Percentiles rank a stretch among this genome's conserved stretches.
Evolutionary conservation across 2,113 vertebrate species (phyloP).

Genomic region (Sinocyclocheilus anophthalmus): DNA sequence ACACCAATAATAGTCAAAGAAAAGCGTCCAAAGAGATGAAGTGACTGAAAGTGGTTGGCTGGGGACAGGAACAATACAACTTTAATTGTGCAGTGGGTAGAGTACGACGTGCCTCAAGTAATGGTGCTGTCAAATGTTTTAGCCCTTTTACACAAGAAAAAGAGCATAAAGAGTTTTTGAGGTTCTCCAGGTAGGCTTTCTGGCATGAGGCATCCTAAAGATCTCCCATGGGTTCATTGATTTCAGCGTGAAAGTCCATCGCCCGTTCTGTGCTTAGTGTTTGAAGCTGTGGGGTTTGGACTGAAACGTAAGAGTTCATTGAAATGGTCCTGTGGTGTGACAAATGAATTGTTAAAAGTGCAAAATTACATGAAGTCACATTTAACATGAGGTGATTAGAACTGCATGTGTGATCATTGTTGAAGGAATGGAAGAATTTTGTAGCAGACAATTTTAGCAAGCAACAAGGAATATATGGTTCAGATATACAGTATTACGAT

Average conservation of each 20-base stretch:
- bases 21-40: constrained; percentile 60
- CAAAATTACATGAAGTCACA: neutral
- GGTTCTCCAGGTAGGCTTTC: constrained; percentile 5
- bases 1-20: constrained; percentile 49
- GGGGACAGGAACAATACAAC: constrained; percentile 27
- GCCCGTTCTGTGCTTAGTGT: neutral
- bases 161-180: neutral
- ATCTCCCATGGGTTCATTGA: neutral
- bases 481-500: no score
- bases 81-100: constrained; percentile 35
- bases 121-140: constrained; percentile 14
- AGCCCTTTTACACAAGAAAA: constrained; percentile 6
- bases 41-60: constrained; percentile 55
- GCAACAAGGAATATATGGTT: neutral
- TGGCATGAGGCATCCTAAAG: neutral
- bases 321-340: neutral
- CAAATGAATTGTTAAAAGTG: neutral
- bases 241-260: neutral
- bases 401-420: neutral
- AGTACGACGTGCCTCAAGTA: constrained; percentile 24
- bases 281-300: neutral
- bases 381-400: neutral
- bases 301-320: neutral
- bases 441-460: neutral
- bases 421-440: neutral